phyloP scores from a whole-genome alignment of 2,888 invertebrate species.

The Lasioglossum oenotherae region DNA sequence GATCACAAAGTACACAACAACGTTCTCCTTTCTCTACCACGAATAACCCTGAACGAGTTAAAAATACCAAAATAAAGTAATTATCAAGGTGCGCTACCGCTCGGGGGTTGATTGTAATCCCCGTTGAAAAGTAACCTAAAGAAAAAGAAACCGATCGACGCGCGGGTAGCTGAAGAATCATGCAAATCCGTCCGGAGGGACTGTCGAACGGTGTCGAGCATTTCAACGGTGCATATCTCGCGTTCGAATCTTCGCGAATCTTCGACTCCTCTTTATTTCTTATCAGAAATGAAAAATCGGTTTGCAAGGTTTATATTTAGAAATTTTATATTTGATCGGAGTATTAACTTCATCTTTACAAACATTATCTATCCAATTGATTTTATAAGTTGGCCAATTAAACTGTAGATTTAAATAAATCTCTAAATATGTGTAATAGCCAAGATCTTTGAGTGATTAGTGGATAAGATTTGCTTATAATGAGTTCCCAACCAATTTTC shows the following conservation, averaged over 20 bases:
- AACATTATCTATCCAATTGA: too few relatives aligned
- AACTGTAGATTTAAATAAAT: too few relatives aligned
- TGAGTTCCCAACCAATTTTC: too few relatives aligned
- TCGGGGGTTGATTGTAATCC: slow-evolving; percentile 25
- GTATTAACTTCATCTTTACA: too few relatives aligned
- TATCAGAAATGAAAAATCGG: slow-evolving; percentile 13
- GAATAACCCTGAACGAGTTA: background rate
- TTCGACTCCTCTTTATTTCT: slow-evolving; percentile 3
- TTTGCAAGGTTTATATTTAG: background rate
- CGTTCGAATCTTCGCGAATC: slow-evolving; percentile 16
- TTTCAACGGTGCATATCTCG: slow-evolving; percentile 26
- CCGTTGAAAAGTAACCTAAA: slow-evolving; percentile 12
- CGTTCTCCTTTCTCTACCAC: background rate
- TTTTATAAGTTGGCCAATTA: too few relatives aligned
- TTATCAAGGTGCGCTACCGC: slow-evolving; percentile 24
- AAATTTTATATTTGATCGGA: background rate
- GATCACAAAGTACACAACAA: background rate
- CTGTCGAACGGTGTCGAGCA: slow-evolving; percentile 31
- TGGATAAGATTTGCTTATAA: too few relatives aligned
- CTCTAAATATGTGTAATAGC: too few relatives aligned
- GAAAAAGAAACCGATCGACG: background rate
- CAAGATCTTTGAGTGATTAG: too few relatives aligned
- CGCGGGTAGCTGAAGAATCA: slow-evolving; percentile 2
- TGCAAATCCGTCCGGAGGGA: slow-evolving; percentile 15
- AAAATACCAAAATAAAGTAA: slow-evolving; percentile 45